Percentiles rank a stretch among this genome's conserved stretches.
Evolutionary conservation across 2,113 vertebrate species (phyloP).

Genomic region (Trochalopteron elliotii): DNA sequence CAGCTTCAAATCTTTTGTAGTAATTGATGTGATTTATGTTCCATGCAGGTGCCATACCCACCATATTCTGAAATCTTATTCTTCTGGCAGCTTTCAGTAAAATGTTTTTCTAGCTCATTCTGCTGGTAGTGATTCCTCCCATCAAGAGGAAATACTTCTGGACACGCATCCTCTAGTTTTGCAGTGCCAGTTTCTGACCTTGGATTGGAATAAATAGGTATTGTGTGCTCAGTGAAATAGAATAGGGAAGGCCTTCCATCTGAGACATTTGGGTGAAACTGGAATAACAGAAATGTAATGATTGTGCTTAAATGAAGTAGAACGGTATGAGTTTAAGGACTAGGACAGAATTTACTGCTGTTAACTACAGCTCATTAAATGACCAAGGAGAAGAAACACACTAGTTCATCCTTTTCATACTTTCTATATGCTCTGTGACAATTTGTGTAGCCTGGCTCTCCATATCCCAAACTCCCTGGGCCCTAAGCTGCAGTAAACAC

Average conservation of each 20-base stretch:
- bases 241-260: not conserved
- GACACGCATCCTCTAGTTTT: not conserved
- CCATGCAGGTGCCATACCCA: not conserved
- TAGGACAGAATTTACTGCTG: not conserved
- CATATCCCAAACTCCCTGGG: not conserved
- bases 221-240: not conserved
- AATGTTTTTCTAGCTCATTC: not conserved
- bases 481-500: not conserved
- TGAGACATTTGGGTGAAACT: not conserved
- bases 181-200: not conserved
- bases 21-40: not conserved
- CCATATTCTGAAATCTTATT: not conserved
- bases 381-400: not conserved
- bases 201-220: not conserved
- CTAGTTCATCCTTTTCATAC: not conserved
- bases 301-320: not conserved
- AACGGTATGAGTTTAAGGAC: fast-evolving
- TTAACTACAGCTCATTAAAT: not conserved
- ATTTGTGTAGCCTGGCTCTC: not conserved
- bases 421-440: not conserved
- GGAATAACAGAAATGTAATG: not conserved
- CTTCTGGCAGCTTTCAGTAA: not conserved
- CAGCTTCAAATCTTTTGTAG: not conserved
- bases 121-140: not conserved
- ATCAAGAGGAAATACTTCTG: not conserved